Evolutionary conservation across 1,140 invertebrate species (phyloP), one percentile per base, ranked within the genome.

Genomic region (Drosophila yakuba): DNA sequence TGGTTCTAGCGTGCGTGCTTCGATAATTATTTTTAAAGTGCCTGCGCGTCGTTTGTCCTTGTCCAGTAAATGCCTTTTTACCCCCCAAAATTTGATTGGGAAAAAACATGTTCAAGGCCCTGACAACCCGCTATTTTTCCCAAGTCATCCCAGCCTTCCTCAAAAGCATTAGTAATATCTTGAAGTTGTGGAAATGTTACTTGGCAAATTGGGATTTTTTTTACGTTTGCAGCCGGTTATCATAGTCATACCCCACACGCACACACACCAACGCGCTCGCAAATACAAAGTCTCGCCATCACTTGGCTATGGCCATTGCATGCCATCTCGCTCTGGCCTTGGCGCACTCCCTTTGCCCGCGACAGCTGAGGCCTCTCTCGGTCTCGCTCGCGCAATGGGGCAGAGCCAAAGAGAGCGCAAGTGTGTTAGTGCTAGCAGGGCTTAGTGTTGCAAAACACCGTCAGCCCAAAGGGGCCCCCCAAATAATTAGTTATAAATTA

Each of bases 401-500:
- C 83, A 77, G 83, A 77, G 80, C 83, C 78, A 89, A 88, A 83
- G 84, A 52, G 67, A 76, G 36, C 72, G 51, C 59, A 38, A 63
- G 47, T 71, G 28, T 88, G 83, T 60, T 66, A 67, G 72, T 57
- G 57, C 54, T 58, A 32, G 32, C 32, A 8, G 63, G 44, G 25
- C 54, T 44, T 35, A 88, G 84, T 88, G 84, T 88, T 88, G 84
- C 43, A 80, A 77, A 88, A 84, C 56, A 41, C 60, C 32, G 36
- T 15, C 28, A 28, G n/a, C 44, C 68, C 44, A 51, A 55, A 57
- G 73, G 48, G 48, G 69, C 43, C 77, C 64, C 63, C 63, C 44
- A 63, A 54, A 79, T 86, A 83, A 89, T 86, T 89, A 88, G 76
- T 88, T 79, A 76, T 72, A 80, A 86, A 88, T 74, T 72, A 86